Percentiles rank a stretch among this genome's conserved stretches.
Conservation (phyloP, 2,888 invertebrate species). For the Leptarthrus brevirostris region DNA sequence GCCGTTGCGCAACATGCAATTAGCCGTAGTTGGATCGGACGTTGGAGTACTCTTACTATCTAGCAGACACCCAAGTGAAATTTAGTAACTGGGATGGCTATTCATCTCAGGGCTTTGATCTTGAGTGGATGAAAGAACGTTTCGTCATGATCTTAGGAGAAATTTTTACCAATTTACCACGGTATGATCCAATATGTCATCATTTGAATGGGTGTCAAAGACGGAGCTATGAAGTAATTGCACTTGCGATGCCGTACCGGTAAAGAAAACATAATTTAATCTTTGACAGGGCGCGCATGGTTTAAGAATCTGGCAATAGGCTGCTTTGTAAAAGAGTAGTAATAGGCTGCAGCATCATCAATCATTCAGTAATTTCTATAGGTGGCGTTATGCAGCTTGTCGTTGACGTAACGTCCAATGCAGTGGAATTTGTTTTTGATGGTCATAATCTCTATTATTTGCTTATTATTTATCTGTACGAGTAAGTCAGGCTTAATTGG, state of each 20-base stretch:
- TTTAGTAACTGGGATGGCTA: slow-evolving; percentile 18
- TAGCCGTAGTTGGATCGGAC: neutral
- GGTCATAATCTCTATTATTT: slow-evolving; percentile 1
- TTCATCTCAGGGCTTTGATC: neutral
- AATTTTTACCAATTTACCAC: slow-evolving; percentile 28
- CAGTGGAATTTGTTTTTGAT: slow-evolving; percentile 36
- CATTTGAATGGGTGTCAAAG: slow-evolving; percentile 2
- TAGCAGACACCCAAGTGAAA: slow-evolving; percentile 30
- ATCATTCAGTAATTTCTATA: slow-evolving; percentile 41
- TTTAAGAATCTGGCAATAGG: neutral
- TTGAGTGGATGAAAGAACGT: slow-evolving; percentile 21
- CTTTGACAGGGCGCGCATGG: neutral
- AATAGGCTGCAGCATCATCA: slow-evolving; percentile 28
- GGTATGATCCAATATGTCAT: slow-evolving; percentile 28
- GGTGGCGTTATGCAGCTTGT: slow-evolving; percentile 18
- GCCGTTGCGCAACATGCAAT: slow-evolving; percentile 36
- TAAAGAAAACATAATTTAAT: slow-evolving; percentile 11
- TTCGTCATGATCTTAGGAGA: slow-evolving; percentile 12
- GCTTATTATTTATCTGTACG: neutral
- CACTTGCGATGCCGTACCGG: neutral
- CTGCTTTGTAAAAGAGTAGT: slow-evolving; percentile 15
- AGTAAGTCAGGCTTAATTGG: no score
- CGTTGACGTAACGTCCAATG: slow-evolving; percentile 19
- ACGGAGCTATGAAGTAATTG: neutral
- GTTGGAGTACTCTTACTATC: slow-evolving; percentile 27